Percentiles rank a stretch among this genome's conserved stretches.
Conservation (phyloP, 2,888 invertebrate species). For the Scaptomyza flava region DNA sequence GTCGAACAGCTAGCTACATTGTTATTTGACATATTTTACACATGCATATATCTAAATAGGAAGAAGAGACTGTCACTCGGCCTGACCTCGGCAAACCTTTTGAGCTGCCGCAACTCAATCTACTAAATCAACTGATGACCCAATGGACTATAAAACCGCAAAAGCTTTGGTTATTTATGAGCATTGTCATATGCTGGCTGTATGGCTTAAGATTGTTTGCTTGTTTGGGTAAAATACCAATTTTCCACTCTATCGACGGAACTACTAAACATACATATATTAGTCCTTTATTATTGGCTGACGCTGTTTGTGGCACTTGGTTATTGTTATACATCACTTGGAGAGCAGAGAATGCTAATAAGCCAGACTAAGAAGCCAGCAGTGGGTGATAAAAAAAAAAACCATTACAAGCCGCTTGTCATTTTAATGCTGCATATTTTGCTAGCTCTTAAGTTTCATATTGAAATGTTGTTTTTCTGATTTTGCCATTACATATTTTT, state of each 20-base stretch:
- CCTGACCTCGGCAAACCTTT: slow-evolving; percentile 13
- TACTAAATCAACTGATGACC: slow-evolving; percentile 33
- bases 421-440: slow-evolving; percentile 21
- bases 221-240: slow-evolving; percentile 7
- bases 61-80: background rate
- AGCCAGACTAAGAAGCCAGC: slow-evolving; percentile 15
- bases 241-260: slow-evolving; percentile 32
- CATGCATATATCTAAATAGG: background rate
- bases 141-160: slow-evolving; percentile 17
- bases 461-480: slow-evolving; percentile 49
- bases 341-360: slow-evolving; percentile 46
- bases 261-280: slow-evolving; percentile 24
- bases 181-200: slow-evolving; percentile 23
- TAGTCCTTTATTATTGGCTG: slow-evolving; percentile 2
- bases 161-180: slow-evolving; percentile 39
- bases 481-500: slow-evolving; percentile 30
- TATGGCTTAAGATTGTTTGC: slow-evolving; percentile 13
- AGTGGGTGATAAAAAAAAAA: slow-evolving; percentile 18
- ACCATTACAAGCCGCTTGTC: slow-evolving; percentile 25
- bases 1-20: slow-evolving; percentile 16
- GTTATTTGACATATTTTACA: slow-evolving; percentile 24
- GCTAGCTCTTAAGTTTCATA: slow-evolving; percentile 19
- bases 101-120: slow-evolving; percentile 1
- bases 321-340: slow-evolving; percentile 38
- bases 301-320: slow-evolving; percentile 36